A percentile compares a stretch with the other conserved stretches of the same genome.
These are phyloP conservation scores for Drosophila melanosoma DNA, from an alignment of 2,888 invertebrate species.

Conservation along the genomic window DNA sequence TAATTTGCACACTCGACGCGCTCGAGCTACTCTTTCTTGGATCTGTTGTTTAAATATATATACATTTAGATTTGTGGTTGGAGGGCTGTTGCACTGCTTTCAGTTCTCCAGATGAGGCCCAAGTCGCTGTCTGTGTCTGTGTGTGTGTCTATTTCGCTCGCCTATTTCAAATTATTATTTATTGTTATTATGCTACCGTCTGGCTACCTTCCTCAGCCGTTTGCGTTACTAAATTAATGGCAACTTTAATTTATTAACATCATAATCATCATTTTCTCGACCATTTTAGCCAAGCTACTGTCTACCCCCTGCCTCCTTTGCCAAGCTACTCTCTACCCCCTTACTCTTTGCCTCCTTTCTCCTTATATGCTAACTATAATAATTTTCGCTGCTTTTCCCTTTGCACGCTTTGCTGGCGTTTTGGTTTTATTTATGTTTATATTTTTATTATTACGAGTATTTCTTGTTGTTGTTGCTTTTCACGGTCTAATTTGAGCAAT, in stretches of 20 bases:
- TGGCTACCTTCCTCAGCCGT: slow-evolving; percentile 49
- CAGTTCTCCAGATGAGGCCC: slow-evolving; percentile 41
- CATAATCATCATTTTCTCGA: slow-evolving; percentile 81
- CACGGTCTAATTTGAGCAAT: slow-evolving; percentile 78
- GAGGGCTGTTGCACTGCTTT: slow-evolving; percentile 63
- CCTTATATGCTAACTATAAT: slow-evolving; percentile 50
- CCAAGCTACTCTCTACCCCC: background rate
- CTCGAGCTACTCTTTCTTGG: slow-evolving; percentile 61
- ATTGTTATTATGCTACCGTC: slow-evolving; percentile 79
- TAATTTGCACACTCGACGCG: slow-evolving; percentile 79
- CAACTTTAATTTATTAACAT: slow-evolving; percentile 82
- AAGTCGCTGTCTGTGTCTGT: slow-evolving; percentile 31
- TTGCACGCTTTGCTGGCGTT: slow-evolving; percentile 71
- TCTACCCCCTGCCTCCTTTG: slow-evolving; percentile 18
- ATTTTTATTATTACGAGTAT: slow-evolving; percentile 36
- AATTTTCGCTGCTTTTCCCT: slow-evolving; percentile 71
- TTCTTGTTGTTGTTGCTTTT: slow-evolving; percentile 57
- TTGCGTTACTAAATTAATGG: slow-evolving; percentile 76
- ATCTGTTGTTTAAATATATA: slow-evolving; percentile 17
- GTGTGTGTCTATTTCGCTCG: slow-evolving; percentile 50
- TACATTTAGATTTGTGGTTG: slow-evolving; percentile 11
- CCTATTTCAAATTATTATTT: slow-evolving; percentile 82
- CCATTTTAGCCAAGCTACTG: slow-evolving; percentile 71
- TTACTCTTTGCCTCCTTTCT: background rate
- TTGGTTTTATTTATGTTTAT: slow-evolving; percentile 48